Conservation (phyloP, 2,888 invertebrate species). For the Nymphalis polychloros region DNA sequence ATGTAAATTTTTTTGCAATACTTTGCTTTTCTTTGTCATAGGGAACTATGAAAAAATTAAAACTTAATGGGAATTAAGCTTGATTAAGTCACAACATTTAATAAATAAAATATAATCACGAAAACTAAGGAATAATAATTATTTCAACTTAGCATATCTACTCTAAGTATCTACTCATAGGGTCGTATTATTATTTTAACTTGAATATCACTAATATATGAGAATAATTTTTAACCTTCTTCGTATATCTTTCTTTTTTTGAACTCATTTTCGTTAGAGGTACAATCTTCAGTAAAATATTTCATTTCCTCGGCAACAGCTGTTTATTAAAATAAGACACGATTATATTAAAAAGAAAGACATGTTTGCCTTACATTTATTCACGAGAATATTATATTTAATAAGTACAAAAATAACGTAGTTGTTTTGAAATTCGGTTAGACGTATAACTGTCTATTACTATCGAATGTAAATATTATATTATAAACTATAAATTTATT, state of each 20-base stretch:
- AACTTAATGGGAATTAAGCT: no score
- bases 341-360: neutral
- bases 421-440: no score
- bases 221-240: conserved; percentile 41
- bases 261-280: conserved; percentile 39
- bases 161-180: no score
- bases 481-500: neutral
- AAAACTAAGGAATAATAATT: no score
- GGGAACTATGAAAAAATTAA: conserved; percentile 45
- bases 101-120: no score
- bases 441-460: no score
- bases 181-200: no score
- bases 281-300: conserved; percentile 42
- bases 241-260: conserved; percentile 50
- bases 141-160: no score
- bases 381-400: no score
- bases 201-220: neutral
- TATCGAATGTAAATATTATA: no score
- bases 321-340: conserved; percentile 29
- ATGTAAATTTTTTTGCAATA: conserved; percentile 53
- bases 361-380: neutral
- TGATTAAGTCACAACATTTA: no score
- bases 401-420: no score
- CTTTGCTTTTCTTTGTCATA: conserved; percentile 54
- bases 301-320: conserved; percentile 59